Evolutionary conservation across 2,113 vertebrate species (phyloP).

Genomic region (Zeus faber): DNA sequence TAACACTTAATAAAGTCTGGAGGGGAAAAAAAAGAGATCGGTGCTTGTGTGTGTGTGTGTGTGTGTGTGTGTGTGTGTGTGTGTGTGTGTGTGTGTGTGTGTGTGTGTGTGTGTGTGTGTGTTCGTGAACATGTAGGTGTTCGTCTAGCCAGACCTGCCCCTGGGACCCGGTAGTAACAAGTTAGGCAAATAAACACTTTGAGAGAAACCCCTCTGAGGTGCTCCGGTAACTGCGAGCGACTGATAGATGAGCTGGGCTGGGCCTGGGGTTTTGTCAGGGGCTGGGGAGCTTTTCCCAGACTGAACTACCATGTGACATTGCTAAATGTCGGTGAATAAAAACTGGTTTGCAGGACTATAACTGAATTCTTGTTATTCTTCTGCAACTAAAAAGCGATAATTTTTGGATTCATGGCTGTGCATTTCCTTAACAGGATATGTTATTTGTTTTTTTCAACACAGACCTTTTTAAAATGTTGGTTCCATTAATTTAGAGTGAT

Average conservation of each 20-base stretch:
- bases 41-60: constrained; percentile 3
- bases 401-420: no score
- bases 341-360: no score
- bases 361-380: no score
- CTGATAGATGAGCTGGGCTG: constrained; percentile 45
- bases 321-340: no score
- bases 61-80: constrained; percentile 5
- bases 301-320: no score
- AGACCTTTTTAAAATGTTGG: no score
- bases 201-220: constrained; percentile 46
- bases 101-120: constrained; percentile 34
- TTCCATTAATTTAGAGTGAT: no score
- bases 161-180: constrained; percentile 65
- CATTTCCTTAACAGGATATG: no score
- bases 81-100: constrained; percentile 23
- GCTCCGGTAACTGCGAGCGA: constrained; percentile 28
- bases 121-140: neutral
- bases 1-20: constrained; percentile 78
- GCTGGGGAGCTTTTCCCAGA: neutral
- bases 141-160: constrained; percentile 17
- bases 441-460: no score
- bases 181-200: constrained; percentile 65
- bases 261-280: neutral
- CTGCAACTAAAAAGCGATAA: no score
- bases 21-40: constrained; percentile 30